These are phyloP conservation scores for Apamea sordens DNA, from an alignment of 2,888 invertebrate species.

Conservation along the genomic window DNA sequence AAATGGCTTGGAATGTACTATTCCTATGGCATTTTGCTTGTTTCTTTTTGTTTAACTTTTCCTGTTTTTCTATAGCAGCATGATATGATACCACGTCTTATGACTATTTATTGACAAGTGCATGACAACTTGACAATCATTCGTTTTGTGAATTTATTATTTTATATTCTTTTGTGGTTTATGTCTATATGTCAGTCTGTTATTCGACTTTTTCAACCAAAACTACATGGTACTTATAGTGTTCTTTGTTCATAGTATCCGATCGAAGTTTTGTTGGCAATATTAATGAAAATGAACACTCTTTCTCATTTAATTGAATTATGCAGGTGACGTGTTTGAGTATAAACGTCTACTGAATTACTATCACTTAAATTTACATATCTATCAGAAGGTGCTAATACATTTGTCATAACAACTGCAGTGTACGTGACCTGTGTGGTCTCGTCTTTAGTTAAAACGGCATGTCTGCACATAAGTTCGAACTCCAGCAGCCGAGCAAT, in stretches of 20 bases:
- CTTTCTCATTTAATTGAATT: not conserved
- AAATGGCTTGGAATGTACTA: conserved; percentile 29
- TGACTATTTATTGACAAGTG: conserved; percentile 70
- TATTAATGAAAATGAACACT: not conserved
- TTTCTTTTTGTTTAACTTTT: conserved; percentile 30
- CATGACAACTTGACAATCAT: conserved; percentile 67
- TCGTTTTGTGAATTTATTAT: conserved; percentile 73
- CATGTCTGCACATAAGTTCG: conserved; percentile 83
- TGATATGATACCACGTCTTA: not conserved
- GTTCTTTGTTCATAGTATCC: not conserved
- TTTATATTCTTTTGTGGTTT: conserved; percentile 69
- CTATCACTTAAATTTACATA: not conserved
- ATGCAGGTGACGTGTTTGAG: not conserved
- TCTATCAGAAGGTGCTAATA: not conserved
- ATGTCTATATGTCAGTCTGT: conserved; percentile 56
- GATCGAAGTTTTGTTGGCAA: not conserved
- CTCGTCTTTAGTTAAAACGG: conserved; percentile 75
- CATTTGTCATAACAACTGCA: conserved; percentile 6
- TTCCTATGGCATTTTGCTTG: conserved; percentile 70
- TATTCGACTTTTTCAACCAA: conserved; percentile 9
- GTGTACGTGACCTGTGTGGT: conserved; percentile 59
- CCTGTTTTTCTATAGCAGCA: conserved; percentile 30
- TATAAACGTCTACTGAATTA: not conserved
- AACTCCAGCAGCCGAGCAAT: conserved; percentile 81
- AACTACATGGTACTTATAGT: conserved; percentile 16